These are phyloP conservation scores for Cynaeus angustus DNA, from an alignment of 2,888 invertebrate genomes.

Conservation along the genomic window DNA sequence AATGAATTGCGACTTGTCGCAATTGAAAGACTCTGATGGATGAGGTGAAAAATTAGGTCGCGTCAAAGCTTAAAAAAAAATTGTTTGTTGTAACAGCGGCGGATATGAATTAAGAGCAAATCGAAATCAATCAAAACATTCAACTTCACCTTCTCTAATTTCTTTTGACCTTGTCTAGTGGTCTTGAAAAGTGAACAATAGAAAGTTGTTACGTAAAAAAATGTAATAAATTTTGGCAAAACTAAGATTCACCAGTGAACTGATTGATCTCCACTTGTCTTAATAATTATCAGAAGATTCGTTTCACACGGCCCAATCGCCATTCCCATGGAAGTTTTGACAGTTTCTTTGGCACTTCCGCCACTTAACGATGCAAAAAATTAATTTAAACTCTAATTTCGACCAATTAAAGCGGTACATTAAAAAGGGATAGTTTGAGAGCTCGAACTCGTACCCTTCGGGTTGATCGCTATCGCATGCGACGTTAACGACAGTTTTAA, in stretches of 20 bases:
- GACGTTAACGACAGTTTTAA: conserved; percentile 13
- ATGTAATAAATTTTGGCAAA: background rate
- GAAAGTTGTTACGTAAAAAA: conserved; percentile 44
- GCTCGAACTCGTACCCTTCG: background rate
- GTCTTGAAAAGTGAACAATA: conserved; percentile 36
- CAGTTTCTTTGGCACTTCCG: conserved; percentile 27
- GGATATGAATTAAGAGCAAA: conserved; percentile 11
- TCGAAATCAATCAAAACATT: conserved; percentile 22
- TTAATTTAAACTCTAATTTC: conserved; percentile 22
- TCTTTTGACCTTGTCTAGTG: conserved; percentile 39
- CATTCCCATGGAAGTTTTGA: conserved; percentile 31
- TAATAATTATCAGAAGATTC: conserved; percentile 2
- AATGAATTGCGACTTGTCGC: conserved; percentile 2
- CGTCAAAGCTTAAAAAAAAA: conserved; percentile 5
- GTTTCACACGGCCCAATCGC: background rate
- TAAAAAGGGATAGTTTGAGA: conserved; percentile 5
- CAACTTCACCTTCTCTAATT: conserved; percentile 17
- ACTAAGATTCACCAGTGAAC: background rate
- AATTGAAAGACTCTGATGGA: conserved; percentile 4
- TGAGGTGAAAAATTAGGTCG: conserved; percentile 10
- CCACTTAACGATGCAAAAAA: conserved; percentile 29
- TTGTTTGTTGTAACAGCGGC: conserved; percentile 7
- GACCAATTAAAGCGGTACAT: conserved; percentile 28
- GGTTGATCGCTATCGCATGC: conserved; percentile 4
- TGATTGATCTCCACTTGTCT: background rate